phyloP scores from a whole-genome alignment of 2,888 invertebrate species.

The Polyommatus iphigenia region DNA sequence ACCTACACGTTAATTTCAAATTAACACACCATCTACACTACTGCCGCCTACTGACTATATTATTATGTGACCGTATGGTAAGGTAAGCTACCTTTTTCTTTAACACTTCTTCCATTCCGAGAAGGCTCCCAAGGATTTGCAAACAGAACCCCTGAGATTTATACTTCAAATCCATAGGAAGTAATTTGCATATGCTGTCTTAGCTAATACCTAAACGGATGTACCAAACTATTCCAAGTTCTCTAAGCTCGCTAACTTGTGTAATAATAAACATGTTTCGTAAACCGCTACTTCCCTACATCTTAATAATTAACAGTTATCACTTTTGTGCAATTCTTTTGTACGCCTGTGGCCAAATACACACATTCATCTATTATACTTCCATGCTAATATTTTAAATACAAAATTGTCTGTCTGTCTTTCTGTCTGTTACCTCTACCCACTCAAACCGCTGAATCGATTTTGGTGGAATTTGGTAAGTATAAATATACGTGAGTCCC shows the following conservation, averaged over 20 bases:
- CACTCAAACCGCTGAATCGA: too few relatives aligned
- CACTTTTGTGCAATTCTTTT: background rate
- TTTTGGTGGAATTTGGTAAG: too few relatives aligned
- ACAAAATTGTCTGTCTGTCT: too few relatives aligned
- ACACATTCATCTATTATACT: too few relatives aligned
- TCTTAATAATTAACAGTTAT: background rate
- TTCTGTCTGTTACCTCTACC: too few relatives aligned
- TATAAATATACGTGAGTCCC: too few relatives aligned
- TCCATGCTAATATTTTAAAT: too few relatives aligned
- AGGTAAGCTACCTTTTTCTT: background rate
- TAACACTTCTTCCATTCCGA: background rate
- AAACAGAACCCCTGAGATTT: background rate
- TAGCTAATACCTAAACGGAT: slow-evolving; percentile 10
- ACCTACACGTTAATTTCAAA: too few relatives aligned
- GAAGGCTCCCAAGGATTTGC: background rate
- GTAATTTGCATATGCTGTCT: slow-evolving; percentile 16
- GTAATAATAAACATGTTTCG: slow-evolving; percentile 19
- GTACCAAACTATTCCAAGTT: slow-evolving; percentile 16
- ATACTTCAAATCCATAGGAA: background rate
- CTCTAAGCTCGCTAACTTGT: background rate
- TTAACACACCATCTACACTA: too few relatives aligned
- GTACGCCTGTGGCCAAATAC: too few relatives aligned
- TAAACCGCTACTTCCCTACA: background rate
- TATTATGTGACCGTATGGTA: too few relatives aligned
- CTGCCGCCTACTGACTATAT: too few relatives aligned